A percentile compares a stretch with the other conserved stretches of the same genome.
phyloP scores from a whole-genome alignment of 1,140 invertebrate species.

The Drosophila lini region DNA sequence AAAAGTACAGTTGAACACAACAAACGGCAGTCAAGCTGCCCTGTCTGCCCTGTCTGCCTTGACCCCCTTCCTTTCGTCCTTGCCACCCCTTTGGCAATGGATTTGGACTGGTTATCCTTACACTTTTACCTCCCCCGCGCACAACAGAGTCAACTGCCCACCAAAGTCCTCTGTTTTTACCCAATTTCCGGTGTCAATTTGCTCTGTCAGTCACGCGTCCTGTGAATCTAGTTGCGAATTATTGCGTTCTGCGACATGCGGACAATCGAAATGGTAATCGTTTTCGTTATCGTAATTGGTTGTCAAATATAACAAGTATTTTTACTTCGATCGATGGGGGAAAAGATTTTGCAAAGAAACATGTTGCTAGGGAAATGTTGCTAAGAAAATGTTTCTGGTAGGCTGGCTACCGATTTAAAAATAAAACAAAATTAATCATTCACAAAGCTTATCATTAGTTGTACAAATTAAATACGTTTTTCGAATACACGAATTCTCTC shows the following conservation, averaged over 20 bases:
- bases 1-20: conserved; percentile 71
- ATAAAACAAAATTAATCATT: background rate
- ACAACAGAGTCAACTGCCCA: conserved; percentile 11
- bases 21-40: conserved; percentile 56
- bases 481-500: background rate
- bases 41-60: conserved; percentile 18
- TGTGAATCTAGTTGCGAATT: background rate
- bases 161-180: conserved; percentile 19
- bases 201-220: conserved; percentile 26
- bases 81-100: conserved; percentile 7
- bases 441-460: background rate
- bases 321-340: background rate
- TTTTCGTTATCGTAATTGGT: background rate
- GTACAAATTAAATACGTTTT: background rate
- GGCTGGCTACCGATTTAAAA: background rate
- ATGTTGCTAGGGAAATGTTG: background rate
- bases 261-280: conserved; percentile 12
- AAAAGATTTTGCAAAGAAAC: background rate
- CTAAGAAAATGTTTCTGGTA: background rate
- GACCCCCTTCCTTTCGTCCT: background rate
- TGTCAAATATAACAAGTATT: background rate
- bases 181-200: conserved; percentile 49
- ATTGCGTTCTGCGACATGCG: too few species aligned
- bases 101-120: conserved; percentile 9
- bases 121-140: background rate